Percentiles rank a stretch among this genome's conserved stretches.
These are phyloP conservation scores for Calosoma granatense DNA, from an alignment of 1,140 invertebrate genomes.

Conservation along the genomic window DNA sequence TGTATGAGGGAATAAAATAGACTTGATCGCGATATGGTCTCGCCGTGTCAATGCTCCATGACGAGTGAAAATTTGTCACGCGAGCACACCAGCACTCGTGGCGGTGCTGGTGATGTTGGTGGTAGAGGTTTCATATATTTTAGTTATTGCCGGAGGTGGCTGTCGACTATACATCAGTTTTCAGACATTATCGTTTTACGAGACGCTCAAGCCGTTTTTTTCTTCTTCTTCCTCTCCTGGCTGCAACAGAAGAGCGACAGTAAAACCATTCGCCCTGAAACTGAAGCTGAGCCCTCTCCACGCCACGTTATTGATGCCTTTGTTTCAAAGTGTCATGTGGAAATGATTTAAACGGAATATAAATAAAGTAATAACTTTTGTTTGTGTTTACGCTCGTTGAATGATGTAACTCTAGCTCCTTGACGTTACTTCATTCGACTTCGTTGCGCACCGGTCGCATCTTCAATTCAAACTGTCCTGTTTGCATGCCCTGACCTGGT, in stretches of 20 bases:
- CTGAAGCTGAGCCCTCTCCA: neutral
- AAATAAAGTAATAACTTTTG: neutral
- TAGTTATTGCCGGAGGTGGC: conserved; percentile 7
- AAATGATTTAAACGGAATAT: neutral
- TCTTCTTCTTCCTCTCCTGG: neutral
- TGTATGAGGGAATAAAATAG: too few relatives aligned
- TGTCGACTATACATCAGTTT: conserved; percentile 9
- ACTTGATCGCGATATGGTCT: neutral
- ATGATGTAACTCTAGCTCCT: neutral
- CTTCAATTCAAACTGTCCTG: too few relatives aligned
- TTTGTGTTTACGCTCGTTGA: neutral
- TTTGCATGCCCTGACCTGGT: too few relatives aligned
- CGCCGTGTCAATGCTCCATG: neutral
- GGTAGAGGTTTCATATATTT: neutral
- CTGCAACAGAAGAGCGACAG: neutral
- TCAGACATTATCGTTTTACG: conserved; percentile 9
- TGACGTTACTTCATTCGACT: too few relatives aligned
- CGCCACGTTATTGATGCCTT: neutral
- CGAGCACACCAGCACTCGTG: neutral
- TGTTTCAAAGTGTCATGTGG: neutral
- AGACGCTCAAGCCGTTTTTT: neutral
- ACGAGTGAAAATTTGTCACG: conserved; percentile 1
- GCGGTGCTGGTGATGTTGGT: neutral
- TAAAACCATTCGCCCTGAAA: neutral
- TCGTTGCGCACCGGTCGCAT: too few relatives aligned